Evolutionary conservation across 2,113 vertebrate species (phyloP).

Genomic region (Tichodroma muraria): DNA sequence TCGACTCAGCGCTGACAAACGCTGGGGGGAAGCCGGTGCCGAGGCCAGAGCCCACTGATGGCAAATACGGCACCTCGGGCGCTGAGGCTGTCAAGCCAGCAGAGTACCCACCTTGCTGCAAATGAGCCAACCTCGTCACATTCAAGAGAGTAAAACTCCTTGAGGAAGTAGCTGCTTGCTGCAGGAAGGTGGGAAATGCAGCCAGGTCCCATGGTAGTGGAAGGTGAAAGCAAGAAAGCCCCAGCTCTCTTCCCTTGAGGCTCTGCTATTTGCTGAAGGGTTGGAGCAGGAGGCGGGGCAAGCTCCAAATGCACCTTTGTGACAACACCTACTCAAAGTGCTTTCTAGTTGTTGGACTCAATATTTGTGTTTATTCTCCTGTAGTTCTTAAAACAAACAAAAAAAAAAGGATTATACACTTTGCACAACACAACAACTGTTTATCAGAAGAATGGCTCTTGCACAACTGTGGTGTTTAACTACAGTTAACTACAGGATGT

Average conservation of each 20-base stretch:
- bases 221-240: not conserved
- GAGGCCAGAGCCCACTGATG: not conserved
- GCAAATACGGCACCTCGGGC: accelerated
- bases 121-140: not conserved
- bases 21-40: accelerated
- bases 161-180: not conserved
- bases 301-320: not conserved
- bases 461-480: not conserved
- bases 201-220: not conserved
- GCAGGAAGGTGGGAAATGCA: not conserved
- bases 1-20: accelerated
- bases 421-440: not conserved
- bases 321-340: not conserved
- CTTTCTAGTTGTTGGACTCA: not conserved
- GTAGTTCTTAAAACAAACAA: not conserved
- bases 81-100: not conserved
- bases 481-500: not conserved
- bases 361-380: not conserved
- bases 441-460: not conserved
- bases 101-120: not conserved
- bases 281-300: not conserved
- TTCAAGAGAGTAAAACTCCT: not conserved
- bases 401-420: not conserved
- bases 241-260: accelerated
- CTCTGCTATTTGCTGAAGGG: not conserved